Percentiles rank a stretch among this genome's conserved stretches.
These are phyloP conservation scores for Deilephila porcellus DNA, from an alignment of 2,888 invertebrate species.

Conservation along the genomic window DNA sequence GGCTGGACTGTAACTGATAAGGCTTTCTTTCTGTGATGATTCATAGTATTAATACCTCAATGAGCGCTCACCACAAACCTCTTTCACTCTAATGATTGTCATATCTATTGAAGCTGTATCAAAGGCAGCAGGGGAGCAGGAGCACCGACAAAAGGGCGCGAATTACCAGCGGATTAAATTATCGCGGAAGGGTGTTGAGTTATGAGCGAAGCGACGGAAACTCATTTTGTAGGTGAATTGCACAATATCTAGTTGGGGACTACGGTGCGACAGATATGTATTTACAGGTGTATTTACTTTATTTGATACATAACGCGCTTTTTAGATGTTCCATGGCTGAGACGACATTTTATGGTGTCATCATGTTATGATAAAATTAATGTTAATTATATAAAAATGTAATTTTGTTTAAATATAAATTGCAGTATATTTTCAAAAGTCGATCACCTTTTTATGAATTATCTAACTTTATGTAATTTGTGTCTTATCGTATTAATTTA, in stretches of 20 bases:
- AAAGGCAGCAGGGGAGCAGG: constrained; percentile 26
- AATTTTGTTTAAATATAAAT: too few relatives aligned
- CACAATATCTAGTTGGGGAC: constrained; percentile 26
- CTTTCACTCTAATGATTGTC: neutral
- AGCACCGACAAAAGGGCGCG: constrained; percentile 62
- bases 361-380: too few relatives aligned
- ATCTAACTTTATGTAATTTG: too few relatives aligned
- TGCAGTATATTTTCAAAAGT: too few relatives aligned
- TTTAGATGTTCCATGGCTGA: neutral
- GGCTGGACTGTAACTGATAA: too few relatives aligned
- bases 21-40: too few relatives aligned
- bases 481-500: too few relatives aligned
- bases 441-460: too few relatives aligned
- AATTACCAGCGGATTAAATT: constrained; percentile 66
- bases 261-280: neutral
- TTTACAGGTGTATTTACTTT: neutral
- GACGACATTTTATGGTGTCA: too few relatives aligned
- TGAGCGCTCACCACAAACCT: neutral
- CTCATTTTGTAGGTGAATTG: constrained; percentile 45
- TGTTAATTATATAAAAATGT: too few relatives aligned
- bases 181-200: constrained; percentile 64
- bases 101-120: constrained; percentile 24
- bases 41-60: neutral
- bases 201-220: constrained; percentile 55
- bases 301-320: neutral